phyloP scores from a whole-genome alignment of 2,113 vertebrate genomes.

The Corvus hawaiiensis region DNA sequence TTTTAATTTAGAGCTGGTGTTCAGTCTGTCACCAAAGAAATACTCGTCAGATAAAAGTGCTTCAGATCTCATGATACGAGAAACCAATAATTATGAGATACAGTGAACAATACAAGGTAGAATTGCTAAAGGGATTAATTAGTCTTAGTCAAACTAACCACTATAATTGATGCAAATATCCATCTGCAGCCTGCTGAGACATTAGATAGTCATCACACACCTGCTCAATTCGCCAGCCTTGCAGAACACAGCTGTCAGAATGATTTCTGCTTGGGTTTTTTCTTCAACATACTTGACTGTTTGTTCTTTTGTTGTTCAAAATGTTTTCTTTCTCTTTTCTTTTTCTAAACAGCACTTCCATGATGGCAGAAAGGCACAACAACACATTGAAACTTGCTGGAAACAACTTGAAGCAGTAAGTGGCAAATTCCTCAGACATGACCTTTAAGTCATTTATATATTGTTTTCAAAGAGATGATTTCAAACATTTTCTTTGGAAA shows the following conservation, averaged over 20 bases:
- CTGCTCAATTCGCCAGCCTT: neutral
- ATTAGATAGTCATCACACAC: slow-evolving; percentile 24
- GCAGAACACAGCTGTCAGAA: slow-evolving; percentile 39
- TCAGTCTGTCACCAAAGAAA: slow-evolving; percentile 10
- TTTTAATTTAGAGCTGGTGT: neutral
- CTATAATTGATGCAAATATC: slow-evolving; percentile 59
- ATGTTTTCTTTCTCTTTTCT: neutral
- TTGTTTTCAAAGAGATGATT: neutral
- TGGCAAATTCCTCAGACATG: neutral
- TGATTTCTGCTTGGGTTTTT: neutral
- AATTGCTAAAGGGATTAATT: slow-evolving; percentile 62
- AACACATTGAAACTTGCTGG: slow-evolving; percentile 93
- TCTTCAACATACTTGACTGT: neutral
- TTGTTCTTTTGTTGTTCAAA: slow-evolving; percentile 14
- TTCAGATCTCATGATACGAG: neutral
- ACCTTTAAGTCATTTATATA: neutral
- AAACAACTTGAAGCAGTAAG: slow-evolving; percentile 94
- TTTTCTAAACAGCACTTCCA: slow-evolving; percentile 85
- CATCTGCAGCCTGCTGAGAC: slow-evolving; percentile 57
- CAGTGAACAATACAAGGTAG: slow-evolving; percentile 46
- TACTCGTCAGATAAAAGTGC: neutral
- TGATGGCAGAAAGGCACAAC: slow-evolving; percentile 94
- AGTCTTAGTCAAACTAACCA: slow-evolving; percentile 34
- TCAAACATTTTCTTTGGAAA: neutral
- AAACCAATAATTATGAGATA: slow-evolving; percentile 54